Conservation (phyloP, 1,140 invertebrate genomes). For the Drosophila takahashii region DNA sequence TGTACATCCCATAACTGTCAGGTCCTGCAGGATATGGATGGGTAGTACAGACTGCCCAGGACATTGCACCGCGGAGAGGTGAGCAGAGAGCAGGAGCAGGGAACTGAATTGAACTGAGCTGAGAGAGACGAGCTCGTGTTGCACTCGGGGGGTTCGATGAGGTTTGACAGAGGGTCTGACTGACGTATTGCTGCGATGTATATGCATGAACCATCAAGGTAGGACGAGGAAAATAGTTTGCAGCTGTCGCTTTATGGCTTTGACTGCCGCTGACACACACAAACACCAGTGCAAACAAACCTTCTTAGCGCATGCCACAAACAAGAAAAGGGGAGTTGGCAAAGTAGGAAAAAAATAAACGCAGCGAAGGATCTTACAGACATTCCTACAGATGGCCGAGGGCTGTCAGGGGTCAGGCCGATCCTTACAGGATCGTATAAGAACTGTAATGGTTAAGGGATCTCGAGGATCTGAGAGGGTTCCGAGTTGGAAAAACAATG, state of each 20-base stretch:
- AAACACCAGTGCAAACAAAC: constrained; percentile 21
- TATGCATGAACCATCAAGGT: constrained; percentile 11
- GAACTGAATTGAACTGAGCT: background rate
- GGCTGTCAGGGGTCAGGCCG: constrained; percentile 21
- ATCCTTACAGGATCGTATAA: constrained; percentile 46
- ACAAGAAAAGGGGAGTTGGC: constrained; percentile 44
- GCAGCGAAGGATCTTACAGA: constrained; percentile 33
- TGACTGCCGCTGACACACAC: constrained; percentile 22
- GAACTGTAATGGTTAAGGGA: constrained; percentile 13
- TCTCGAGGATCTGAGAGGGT: background rate
- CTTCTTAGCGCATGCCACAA: constrained; percentile 50
- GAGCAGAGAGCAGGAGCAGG: constrained; percentile 9
- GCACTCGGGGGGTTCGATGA: constrained; percentile 51
- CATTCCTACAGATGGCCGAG: constrained; percentile 40
- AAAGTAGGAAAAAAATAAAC: constrained; percentile 22
- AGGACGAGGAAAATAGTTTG: constrained; percentile 56
- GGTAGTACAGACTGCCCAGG: constrained; percentile 37
- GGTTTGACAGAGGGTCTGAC: constrained; percentile 48
- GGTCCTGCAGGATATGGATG: constrained; percentile 30
- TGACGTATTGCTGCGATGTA: constrained; percentile 37
- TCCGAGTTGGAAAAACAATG: constrained; percentile 29
- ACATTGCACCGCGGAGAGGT: constrained; percentile 25
- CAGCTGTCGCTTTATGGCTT: constrained; percentile 67
- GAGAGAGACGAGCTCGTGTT: constrained; percentile 29
- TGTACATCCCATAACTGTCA: constrained; percentile 12